Evolutionary conservation across 1,140 invertebrate genomes (phyloP).

Genomic region (Bombus polaris): DNA sequence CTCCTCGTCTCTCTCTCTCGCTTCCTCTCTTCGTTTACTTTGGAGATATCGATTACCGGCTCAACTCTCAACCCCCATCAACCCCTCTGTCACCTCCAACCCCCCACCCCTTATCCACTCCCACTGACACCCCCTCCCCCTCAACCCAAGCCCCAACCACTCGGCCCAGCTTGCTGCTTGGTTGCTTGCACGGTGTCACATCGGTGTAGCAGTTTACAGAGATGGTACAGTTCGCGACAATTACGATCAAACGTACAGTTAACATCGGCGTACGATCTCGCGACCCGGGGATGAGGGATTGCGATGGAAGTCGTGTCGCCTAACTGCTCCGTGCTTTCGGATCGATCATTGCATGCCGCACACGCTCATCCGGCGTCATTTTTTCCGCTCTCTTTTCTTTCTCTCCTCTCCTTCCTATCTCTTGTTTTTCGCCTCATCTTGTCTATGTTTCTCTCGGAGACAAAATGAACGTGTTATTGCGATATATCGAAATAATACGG

Average conservation of each 20-base stretch:
- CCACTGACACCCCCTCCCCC: slow-evolving; percentile 50
- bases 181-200: slow-evolving; percentile 77
- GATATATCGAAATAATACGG: not conserved
- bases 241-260: slow-evolving; percentile 68
- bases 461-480: not conserved
- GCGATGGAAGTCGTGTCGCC: slow-evolving; percentile 37
- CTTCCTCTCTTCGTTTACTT: slow-evolving; percentile 80
- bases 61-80: slow-evolving; percentile 77
- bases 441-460: no score
- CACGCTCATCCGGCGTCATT: not conserved
- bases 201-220: slow-evolving; percentile 79
- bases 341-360: slow-evolving; percentile 26
- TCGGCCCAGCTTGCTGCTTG: slow-evolving; percentile 73
- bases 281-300: slow-evolving; percentile 33
- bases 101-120: slow-evolving; percentile 62
- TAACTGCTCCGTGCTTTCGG: slow-evolving; percentile 19
- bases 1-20: slow-evolving; percentile 52
- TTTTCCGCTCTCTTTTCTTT: not conserved
- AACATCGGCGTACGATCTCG: slow-evolving; percentile 58
- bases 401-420: no score
- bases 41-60: slow-evolving; percentile 82
- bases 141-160: slow-evolving; percentile 62
- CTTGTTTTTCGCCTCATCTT: not conserved
- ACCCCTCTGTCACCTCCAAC: slow-evolving; percentile 75
- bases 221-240: slow-evolving; percentile 70